Percentiles rank a stretch among this genome's conserved stretches.
Evolutionary conservation across 1,140 invertebrate genomes (phyloP).

Genomic region (Ephestia elutella): DNA sequence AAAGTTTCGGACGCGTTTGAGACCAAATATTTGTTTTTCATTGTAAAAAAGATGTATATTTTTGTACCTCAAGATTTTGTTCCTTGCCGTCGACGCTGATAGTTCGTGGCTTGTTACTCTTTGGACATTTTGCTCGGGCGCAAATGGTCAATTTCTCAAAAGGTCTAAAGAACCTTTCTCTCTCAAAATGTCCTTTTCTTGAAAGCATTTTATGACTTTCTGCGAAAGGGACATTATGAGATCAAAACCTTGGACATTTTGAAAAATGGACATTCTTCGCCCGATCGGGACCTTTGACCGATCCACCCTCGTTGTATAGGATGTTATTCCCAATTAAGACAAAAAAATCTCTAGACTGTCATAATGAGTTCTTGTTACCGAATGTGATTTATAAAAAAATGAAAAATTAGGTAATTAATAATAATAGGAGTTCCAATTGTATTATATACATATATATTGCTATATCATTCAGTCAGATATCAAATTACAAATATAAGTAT

Average conservation of each 20-base stretch:
- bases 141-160: neutral
- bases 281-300: slow-evolving; percentile 3
- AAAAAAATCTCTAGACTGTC: slow-evolving; percentile 57
- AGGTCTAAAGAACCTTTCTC: too few species aligned
- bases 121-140: neutral
- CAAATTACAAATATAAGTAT: slow-evolving; percentile 21
- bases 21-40: neutral
- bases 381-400: slow-evolving; percentile 67
- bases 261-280: neutral
- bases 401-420: slow-evolving; percentile 70
- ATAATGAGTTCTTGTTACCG: slow-evolving; percentile 67
- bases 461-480: slow-evolving; percentile 56
- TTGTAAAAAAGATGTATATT: neutral
- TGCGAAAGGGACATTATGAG: too few species aligned
- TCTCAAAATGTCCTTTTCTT: too few species aligned
- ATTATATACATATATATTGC: slow-evolving; percentile 63
- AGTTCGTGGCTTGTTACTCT: neutral
- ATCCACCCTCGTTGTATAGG: slow-evolving; percentile 27
- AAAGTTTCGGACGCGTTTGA: neutral
- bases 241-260: neutral
- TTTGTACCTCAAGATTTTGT: neutral
- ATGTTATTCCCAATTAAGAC: slow-evolving; percentile 32
- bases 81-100: neutral
- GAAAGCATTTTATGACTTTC: too few species aligned
- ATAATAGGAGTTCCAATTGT: slow-evolving; percentile 74